These are phyloP conservation scores for Harpagoxenus sublaevis DNA, from an alignment of 2,888 invertebrate species.

Conservation along the genomic window DNA sequence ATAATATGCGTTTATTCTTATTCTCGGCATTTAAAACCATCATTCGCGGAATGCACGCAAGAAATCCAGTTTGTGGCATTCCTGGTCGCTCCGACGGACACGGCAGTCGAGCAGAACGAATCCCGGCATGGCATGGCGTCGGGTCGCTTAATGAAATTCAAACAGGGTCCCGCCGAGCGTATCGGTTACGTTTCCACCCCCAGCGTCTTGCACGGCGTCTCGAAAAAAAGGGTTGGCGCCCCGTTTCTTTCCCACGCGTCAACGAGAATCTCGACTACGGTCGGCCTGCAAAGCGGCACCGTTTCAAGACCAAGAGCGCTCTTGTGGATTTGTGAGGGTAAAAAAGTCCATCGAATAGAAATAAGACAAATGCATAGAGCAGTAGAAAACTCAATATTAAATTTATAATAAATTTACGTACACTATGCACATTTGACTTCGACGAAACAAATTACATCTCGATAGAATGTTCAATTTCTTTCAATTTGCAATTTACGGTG, in stretches of 20 bases:
- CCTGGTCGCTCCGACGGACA: slow-evolving; percentile 62
- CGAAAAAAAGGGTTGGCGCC: slow-evolving; percentile 71
- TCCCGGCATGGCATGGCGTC: slow-evolving; percentile 64
- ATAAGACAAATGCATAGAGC: not conserved
- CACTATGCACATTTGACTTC: not conserved
- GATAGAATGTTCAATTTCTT: not conserved
- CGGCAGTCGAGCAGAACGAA: slow-evolving; percentile 61
- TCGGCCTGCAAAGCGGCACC: not conserved
- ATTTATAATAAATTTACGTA: not conserved
- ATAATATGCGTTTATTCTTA: slow-evolving; percentile 17
- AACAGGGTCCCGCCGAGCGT: slow-evolving; percentile 70
- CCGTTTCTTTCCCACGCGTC: slow-evolving; percentile 71
- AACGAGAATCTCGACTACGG: slow-evolving; percentile 37
- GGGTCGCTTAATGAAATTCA: slow-evolving; percentile 75
- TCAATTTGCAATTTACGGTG: not conserved
- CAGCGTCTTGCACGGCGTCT: slow-evolving; percentile 61
- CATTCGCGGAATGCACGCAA: slow-evolving; percentile 29
- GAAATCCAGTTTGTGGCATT: slow-evolving; percentile 55
- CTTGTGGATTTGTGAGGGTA: not conserved
- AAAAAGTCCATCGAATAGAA: not conserved
- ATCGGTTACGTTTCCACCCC: slow-evolving; percentile 76
- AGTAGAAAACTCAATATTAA: not conserved
- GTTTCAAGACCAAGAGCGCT: not conserved
- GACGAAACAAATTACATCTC: not conserved
- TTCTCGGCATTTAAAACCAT: slow-evolving; percentile 12